These are phyloP conservation scores for Diachasma alloeum DNA, from an alignment of 1,140 invertebrate genomes.

Conservation along the genomic window DNA sequence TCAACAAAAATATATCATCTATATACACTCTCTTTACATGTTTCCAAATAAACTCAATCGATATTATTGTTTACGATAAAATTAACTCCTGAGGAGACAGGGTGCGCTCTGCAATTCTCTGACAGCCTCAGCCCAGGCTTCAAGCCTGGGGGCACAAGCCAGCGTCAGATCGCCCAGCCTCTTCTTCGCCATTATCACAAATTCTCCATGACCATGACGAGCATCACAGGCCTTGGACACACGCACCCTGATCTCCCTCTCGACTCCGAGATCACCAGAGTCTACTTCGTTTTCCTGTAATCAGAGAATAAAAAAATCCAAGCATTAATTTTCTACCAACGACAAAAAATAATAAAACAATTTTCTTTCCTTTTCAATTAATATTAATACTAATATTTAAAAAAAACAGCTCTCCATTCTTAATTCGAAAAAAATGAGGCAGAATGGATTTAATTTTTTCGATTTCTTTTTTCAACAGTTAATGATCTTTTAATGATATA, in stretches of 20 bases:
- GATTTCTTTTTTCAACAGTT: background rate
- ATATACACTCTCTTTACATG: slow-evolving; percentile 43
- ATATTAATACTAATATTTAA: background rate
- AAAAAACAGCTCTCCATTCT: background rate
- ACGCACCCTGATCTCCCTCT: slow-evolving; percentile 60
- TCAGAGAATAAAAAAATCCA: slow-evolving; percentile 10
- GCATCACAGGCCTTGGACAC: slow-evolving; percentile 76
- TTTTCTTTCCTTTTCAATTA: no score
- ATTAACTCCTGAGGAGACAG: slow-evolving; percentile 70
- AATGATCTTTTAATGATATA: background rate
- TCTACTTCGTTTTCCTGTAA: slow-evolving; percentile 57
- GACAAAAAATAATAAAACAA: background rate
- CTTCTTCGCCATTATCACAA: slow-evolving; percentile 80
- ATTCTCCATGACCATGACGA: slow-evolving; percentile 75
- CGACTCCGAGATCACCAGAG: slow-evolving; percentile 43
- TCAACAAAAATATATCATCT: slow-evolving; percentile 45
- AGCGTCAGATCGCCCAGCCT: slow-evolving; percentile 76
- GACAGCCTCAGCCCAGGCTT: slow-evolving; percentile 74
- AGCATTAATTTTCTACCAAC: background rate
- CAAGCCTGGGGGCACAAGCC: slow-evolving; percentile 75
- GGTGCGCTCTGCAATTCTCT: slow-evolving; percentile 71
- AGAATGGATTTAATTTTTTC: background rate
- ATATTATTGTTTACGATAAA: background rate
- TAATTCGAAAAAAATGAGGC: background rate
- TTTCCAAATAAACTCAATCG: slow-evolving; percentile 19